Base-by-base conservation (phyloP, 2,888 invertebrate species). In the Ennomos erosarius region DNA sequence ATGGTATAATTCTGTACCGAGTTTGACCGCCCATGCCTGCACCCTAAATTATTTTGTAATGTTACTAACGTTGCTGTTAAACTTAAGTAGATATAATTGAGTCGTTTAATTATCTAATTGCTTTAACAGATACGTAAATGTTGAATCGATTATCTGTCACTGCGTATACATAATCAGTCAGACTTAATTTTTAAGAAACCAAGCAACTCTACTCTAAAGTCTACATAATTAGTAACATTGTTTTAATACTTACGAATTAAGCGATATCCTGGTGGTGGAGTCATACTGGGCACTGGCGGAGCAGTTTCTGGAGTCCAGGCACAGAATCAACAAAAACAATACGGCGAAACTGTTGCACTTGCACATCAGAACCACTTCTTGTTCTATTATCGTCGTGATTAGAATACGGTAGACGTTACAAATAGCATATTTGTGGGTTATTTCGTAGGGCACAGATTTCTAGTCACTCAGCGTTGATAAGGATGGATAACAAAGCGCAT, bases 1-100 rank as follows among this genome's bases (percentile, higher is more conserved):
- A 81, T 96, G 95, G 88, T 95, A 96, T 69, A 97, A 86, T 84
- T 97, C 97, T 76, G 95, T 95, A 50, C 96, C 96, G 67, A 96
- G 92, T 86, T 96, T 96, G 82, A 96, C 95, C 34, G 96, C 96
- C 97, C 97, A 97, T 79, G 95, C 94, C 85, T 95, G 95, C 54
- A 96, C 96, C 72, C 97, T 97, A 77, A 47, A 73, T 73, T 60
- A 35, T 60, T 36, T 37, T 43, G 34, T 49, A 53, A 62, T 48
- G 9, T 36, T 13, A 13, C 26, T 34, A 43, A 45, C 11, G 11
- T 2, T 26, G 6, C 26, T 26, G 6, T 26, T 26, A 26, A 26
- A 26, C 4, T 26, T 26, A 4, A 26, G 26, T 26, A 26, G 6
- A 26, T 26, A 26, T 5, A 26, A 26, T 26, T 6, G 26, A 5